Evolutionary conservation across 2,797 vertebrate species (phyloP).

Genomic region (Sebastes dallii): DNA sequence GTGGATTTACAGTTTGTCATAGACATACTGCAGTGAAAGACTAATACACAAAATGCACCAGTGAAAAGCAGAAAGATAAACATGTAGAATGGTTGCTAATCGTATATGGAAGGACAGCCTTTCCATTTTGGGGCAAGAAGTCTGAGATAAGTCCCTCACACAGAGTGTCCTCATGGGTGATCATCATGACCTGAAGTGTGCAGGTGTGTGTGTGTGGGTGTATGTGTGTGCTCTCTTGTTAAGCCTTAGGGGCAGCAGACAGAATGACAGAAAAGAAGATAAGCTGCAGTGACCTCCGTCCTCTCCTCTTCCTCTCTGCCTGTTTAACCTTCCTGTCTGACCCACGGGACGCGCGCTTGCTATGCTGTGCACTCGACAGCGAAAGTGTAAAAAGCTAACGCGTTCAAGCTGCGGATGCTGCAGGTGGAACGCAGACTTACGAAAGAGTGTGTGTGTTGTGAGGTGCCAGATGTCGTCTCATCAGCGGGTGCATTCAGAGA

Average conservation of each 20-base stretch:
- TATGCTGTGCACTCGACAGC: conserved; percentile 35
- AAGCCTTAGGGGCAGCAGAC: conserved; percentile 54
- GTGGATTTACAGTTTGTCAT: not conserved
- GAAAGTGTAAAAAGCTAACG: conserved; percentile 8
- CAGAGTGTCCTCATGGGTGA: conserved; percentile 15
- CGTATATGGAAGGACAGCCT: not conserved
- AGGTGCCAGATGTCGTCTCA: conserved; percentile 10
- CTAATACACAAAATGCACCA: not conserved
- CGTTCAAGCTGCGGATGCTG: conserved; percentile 21
- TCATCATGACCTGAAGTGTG: conserved; percentile 9
- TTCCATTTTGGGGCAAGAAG: not conserved
- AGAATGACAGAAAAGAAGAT: conserved; percentile 65
- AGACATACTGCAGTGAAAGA: not conserved
- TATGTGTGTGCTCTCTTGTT: conserved; percentile 12
- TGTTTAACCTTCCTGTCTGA: conserved; percentile 70
- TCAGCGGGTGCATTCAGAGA: not conserved
- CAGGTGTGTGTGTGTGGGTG: not conserved
- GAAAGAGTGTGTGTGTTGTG: not conserved
- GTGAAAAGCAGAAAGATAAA: not conserved
- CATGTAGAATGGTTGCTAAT: not conserved
- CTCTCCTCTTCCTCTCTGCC: conserved; percentile 49
- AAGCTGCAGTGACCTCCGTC: conserved; percentile 68
- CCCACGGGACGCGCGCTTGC: conserved; percentile 51
- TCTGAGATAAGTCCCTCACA: not conserved
- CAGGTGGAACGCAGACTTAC: conserved; percentile 11